Percentiles rank a stretch among this genome's conserved stretches.
phyloP scores from a whole-genome alignment of 2,888 invertebrate genomes.

The Horisme vitalbata region DNA sequence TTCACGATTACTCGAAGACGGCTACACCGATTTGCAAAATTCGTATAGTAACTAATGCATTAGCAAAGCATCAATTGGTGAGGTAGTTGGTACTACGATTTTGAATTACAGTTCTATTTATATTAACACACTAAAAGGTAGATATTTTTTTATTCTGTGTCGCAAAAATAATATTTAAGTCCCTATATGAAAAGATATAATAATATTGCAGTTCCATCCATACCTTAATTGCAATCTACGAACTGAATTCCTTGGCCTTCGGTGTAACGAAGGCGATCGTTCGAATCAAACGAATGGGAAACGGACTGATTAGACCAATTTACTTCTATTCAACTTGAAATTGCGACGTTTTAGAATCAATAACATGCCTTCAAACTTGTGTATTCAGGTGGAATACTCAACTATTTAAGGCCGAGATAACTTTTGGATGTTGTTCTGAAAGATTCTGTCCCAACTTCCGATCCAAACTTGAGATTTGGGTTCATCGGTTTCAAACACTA shows the following conservation, averaged over 20 bases:
- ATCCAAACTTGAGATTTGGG: constrained; percentile 7
- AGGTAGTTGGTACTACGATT: too few species aligned
- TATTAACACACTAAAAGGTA: too few species aligned
- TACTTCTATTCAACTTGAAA: constrained; percentile 20
- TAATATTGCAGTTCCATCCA: not conserved
- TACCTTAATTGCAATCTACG: constrained; percentile 8
- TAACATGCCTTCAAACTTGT: constrained; percentile 6
- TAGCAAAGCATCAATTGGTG: too few species aligned
- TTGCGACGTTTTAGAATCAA: constrained; percentile 12
- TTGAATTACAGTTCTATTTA: too few species aligned
- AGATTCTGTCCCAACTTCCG: constrained; percentile 1
- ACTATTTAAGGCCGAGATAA: constrained; percentile 22
- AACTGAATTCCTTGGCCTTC: constrained; percentile 3
- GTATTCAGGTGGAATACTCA: constrained; percentile 11
- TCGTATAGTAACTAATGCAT: too few species aligned
- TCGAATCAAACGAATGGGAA: constrained; percentile 4
- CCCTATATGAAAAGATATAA: not conserved
- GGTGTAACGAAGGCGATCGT: constrained; percentile 6
- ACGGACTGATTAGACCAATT: constrained; percentile 16
- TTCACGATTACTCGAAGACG: too few species aligned
- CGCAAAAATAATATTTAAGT: too few species aligned
- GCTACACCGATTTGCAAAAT: too few species aligned
- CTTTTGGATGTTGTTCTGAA: constrained; percentile 13
- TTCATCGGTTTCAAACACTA: constrained; percentile 2
- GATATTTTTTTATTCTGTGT: too few species aligned